Evolutionary conservation across 2,113 vertebrate genomes (phyloP).

Genomic region (crab-eating macaque (Macaca fascicularis)): DNA sequence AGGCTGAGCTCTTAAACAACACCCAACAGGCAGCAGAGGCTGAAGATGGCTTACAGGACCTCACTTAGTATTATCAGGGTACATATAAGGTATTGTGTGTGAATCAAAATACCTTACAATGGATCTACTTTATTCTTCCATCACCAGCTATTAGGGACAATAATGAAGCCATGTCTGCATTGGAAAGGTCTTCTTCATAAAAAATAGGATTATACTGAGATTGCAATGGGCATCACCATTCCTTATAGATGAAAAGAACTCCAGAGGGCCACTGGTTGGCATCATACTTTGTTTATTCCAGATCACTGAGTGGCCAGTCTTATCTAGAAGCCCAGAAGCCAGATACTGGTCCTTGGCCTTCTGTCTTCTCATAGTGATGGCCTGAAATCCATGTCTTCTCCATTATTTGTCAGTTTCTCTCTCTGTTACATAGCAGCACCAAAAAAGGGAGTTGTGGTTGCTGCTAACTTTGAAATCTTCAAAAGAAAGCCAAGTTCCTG

Average conservation of each 20-base stretch:
- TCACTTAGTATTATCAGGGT: not conserved
- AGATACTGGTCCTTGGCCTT: not conserved
- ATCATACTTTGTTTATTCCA: not conserved
- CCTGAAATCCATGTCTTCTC: not conserved
- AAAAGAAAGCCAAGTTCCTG: not conserved
- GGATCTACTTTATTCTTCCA: not conserved
- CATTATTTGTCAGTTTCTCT: not conserved
- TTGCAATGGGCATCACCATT: not conserved
- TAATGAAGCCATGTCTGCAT: not conserved
- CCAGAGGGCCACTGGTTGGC: not conserved
- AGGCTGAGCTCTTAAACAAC: not conserved
- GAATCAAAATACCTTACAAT: not conserved
- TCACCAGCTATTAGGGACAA: not conserved
- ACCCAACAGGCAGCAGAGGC: not conserved
- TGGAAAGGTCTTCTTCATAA: not conserved
- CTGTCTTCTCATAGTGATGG: not conserved
- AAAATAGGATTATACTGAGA: not conserved
- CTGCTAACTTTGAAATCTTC: not conserved
- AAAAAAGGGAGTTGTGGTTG: not conserved
- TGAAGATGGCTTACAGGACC: not conserved
- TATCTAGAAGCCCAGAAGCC: not conserved
- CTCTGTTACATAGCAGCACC: not conserved
- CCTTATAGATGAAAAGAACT: not conserved
- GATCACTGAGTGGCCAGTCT: not conserved
- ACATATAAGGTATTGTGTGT: not conserved